These are phyloP conservation scores for Mirza zaza DNA, from an alignment of 2,113 vertebrate species.

Conservation along the genomic window DNA sequence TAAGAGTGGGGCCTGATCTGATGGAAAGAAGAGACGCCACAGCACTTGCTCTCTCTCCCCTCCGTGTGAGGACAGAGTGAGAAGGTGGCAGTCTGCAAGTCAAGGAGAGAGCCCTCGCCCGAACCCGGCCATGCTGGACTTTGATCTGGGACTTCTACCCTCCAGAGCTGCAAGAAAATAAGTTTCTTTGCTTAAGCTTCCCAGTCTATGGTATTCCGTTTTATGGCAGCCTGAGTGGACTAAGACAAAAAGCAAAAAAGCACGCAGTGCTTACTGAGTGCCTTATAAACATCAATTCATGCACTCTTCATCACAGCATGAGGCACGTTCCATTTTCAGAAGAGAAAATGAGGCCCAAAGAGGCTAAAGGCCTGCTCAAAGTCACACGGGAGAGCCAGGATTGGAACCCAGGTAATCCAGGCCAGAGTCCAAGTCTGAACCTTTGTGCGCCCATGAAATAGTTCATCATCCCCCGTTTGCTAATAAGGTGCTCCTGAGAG, in stretches of 20 bases:
- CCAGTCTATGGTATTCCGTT: neutral
- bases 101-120: neutral
- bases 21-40: neutral
- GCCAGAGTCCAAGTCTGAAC: neutral
- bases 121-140: neutral
- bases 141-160: too few species aligned
- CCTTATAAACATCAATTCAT: neutral
- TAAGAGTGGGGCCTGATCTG: neutral
- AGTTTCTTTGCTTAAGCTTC: neutral
- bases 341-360: neutral
- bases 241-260: neutral
- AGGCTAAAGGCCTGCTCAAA: neutral
- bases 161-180: neutral
- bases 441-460: neutral
- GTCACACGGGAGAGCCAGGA: neutral
- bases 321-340: neutral
- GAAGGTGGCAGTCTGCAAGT: neutral
- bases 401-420: neutral
- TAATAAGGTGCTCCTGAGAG: neutral
- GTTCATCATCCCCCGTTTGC: neutral
- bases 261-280: neutral
- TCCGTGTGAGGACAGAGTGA: neutral
- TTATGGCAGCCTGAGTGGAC: neutral
- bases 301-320: neutral
- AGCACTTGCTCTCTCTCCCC: neutral